Base-by-base conservation (phyloP, 2,113 vertebrate genomes). In the Microtus oregoni region DNA sequence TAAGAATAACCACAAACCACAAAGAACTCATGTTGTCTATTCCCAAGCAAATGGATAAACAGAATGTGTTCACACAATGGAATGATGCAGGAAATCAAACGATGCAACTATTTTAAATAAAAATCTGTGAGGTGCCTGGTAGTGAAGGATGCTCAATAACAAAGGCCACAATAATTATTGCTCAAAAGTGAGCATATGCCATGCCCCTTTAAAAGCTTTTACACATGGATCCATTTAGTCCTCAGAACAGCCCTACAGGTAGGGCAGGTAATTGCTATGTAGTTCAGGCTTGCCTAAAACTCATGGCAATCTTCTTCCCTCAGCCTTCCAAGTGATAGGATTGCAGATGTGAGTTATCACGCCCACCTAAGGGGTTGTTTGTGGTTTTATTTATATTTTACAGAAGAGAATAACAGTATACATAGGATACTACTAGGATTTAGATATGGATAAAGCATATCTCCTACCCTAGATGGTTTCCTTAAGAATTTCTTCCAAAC, bases 381-480 rank as follows among this genome's bases (percentile, higher is more conserved):
- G 24, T 82, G 47, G 58, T 77, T 94, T 70, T 83, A 6, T 28
- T 85, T 32, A 55, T 79, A 95, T 79, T 90, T 83, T 92, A 94
- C 4, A 72, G 77, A 81, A 77, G 24, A 81, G 32, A 86, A 87
- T 65, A 63, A 32, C 35, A 72, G 79, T 19, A 41, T 12, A 77
- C 24, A 81, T 26, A 81, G 50, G 47, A 44, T 63, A 81, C 11
- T 61, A 30, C 19, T 72, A 70, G 47, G 75, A n/a, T 72, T 73
- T 79, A 44, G 17, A 79, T 86, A 47, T 79, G 24, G 5, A 44
- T 50, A 50, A 0, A 79, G 50, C 30, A 35, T 63, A 30, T 81
- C 12, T 44, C 35, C 52, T 38, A 78, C 47, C 78, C 17, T 68
- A 41, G 32, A 35, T 50, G 3, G 38, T 67, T 79, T 77, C 32